Evolutionary conservation across 1,140 invertebrate genomes (phyloP), one percentile per base, ranked within the genome.

Genomic region (Chrysomallon squamiferum): DNA sequence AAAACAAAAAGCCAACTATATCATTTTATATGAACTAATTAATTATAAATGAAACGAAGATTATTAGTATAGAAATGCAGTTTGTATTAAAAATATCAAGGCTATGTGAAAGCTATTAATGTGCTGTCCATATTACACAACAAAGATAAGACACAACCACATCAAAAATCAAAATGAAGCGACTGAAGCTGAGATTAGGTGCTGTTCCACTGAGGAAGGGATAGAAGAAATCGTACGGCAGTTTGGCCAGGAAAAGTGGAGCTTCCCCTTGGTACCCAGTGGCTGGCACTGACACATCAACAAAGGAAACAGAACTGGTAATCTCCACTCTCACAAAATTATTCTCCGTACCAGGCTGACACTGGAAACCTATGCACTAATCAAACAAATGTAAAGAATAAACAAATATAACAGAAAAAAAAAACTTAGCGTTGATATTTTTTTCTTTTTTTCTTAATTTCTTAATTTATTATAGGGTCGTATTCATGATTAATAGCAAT

Each of bases 201-300:
- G 64, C 18, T 27, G 62, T 22, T n/a, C 62, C 59, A 13, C 52
- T 65, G 20, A 65, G 59, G 62, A 92, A 91, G 32, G 91, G 91
- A 80, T 92, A 91, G 78, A 91, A 92, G 77, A 92, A 92, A 77
- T 92, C 90, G 59, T 88, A 85, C 2, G 91, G 91, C 13, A 92
- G 82, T 75, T 87, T 88, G 41, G 90, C 85, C 64, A 90, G 87
- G 62, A 90, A 85, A 52, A 88, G 87, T 38, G 90, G 89, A 27
- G 88, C 87, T 62, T 88, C 86, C 25, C 88, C 88, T 72, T 89
- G 89, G 56, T 87, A 83, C 47, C 85, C 86, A 22, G 84, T 81
- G 0, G 88, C 85, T 11, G 87, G 83, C 20, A 76, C 81, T 0
- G 89, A 89, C 13, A 88, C 81, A 74, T 91, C 90, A 27, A 88